Evolutionary conservation across 2,888 invertebrate species (phyloP).

Genomic region (Malachius bipustulatus): DNA sequence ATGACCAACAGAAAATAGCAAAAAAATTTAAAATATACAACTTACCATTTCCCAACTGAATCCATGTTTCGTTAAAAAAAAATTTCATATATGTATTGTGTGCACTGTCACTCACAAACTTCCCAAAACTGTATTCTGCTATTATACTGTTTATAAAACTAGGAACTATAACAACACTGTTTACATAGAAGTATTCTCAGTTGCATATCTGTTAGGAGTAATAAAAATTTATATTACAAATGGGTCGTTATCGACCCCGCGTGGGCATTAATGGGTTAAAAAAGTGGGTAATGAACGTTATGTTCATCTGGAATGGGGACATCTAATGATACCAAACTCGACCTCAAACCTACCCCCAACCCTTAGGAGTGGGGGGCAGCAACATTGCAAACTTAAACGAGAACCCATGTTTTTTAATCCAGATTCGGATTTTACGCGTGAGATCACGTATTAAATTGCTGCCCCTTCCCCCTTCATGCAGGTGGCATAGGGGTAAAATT

Average conservation of each 20-base stretch:
- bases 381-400: too few species aligned
- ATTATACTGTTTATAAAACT: neutral
- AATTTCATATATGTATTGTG: neutral
- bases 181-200: conserved; percentile 1
- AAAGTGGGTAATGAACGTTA: too few species aligned
- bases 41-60: neutral
- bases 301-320: too few species aligned
- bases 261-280: neutral
- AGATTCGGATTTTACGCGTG: too few species aligned
- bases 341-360: too few species aligned
- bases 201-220: conserved; percentile 2
- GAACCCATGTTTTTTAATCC: too few species aligned
- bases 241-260: conserved; percentile 2
- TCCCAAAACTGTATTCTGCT: neutral
- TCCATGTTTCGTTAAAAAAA: neutral
- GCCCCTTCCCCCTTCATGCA: too few species aligned
- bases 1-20: neutral
- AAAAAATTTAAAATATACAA: neutral
- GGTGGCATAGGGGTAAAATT: too few species aligned
- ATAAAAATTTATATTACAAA: neutral
- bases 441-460: too few species aligned
- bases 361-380: too few species aligned
- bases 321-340: too few species aligned
- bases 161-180: neutral
- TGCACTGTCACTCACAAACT: neutral